Conservation (phyloP, 2,797 vertebrate species). For the Fringilla coelebs region DNA sequence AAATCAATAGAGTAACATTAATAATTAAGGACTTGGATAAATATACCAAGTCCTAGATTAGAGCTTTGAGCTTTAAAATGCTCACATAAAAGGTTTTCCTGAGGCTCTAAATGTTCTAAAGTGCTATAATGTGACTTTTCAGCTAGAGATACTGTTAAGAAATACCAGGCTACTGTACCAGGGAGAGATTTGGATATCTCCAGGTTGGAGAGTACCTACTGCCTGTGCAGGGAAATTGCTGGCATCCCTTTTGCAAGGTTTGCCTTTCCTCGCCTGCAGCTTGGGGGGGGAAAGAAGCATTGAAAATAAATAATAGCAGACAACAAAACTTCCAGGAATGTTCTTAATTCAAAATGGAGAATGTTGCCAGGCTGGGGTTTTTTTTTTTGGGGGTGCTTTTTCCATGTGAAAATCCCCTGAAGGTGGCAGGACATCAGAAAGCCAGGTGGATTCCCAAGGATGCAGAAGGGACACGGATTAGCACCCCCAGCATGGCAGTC, state of each 20-base stretch:
- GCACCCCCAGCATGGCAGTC: not conserved
- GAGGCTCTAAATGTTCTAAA: slow-evolving; percentile 59
- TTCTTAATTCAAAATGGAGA: not conserved
- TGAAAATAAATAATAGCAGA: not conserved
- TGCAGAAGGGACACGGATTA: not conserved
- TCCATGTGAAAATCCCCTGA: not conserved
- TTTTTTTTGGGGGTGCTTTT: not conserved
- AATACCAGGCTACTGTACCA: slow-evolving; percentile 26
- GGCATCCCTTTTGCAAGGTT: not conserved
- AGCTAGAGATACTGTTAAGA: slow-evolving; percentile 53
- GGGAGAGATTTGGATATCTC: slow-evolving; percentile 20
- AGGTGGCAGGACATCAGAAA: not conserved
- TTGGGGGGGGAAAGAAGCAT: fast-evolving
- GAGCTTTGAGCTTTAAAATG: slow-evolving; percentile 75
- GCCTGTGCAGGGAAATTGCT: not conserved
- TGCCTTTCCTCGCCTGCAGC: not conserved
- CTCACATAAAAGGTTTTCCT: slow-evolving; percentile 62
- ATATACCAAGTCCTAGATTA: slow-evolving; percentile 76
- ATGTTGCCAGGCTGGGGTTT: not conserved
- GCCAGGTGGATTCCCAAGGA: not conserved
- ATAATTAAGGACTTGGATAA: slow-evolving; percentile 76
- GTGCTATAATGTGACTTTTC: slow-evolving; percentile 61
- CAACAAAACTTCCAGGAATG: not conserved
- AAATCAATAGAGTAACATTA: slow-evolving; percentile 76
- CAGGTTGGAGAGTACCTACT: not conserved